Evolutionary conservation across 2,888 invertebrate genomes (phyloP).

Genomic region (Aleiodes testaceus): DNA sequence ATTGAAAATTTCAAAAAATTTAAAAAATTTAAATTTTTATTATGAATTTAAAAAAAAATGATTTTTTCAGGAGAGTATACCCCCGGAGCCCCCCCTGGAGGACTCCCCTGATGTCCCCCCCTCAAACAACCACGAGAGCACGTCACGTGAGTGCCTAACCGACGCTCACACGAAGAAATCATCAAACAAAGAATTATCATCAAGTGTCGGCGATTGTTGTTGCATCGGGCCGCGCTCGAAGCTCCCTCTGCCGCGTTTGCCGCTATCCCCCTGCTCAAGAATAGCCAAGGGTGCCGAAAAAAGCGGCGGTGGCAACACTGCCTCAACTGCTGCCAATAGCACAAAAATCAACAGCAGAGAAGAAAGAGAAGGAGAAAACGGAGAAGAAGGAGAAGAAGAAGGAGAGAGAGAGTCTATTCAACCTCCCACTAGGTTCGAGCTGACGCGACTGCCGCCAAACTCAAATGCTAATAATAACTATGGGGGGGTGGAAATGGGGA

Average conservation of each 20-base stretch:
- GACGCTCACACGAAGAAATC: slow-evolving; percentile 54
- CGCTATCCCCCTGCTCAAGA: slow-evolving; percentile 49
- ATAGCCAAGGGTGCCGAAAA: slow-evolving; percentile 41
- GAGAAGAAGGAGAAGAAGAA: slow-evolving; percentile 47
- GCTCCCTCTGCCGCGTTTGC: slow-evolving; percentile 61
- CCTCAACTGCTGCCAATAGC: slow-evolving; percentile 40
- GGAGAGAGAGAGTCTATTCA: slow-evolving; percentile 48
- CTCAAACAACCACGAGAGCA: slow-evolving; percentile 54
- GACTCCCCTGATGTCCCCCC: slow-evolving; percentile 52
- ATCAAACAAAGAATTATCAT: slow-evolving; percentile 54
- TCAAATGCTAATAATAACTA: slow-evolving; percentile 69
- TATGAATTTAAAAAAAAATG: no score
- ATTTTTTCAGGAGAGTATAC: slow-evolving; percentile 64
- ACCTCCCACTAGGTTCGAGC: slow-evolving; percentile 52
- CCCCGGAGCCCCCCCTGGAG: slow-evolving; percentile 57
- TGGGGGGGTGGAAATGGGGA: slow-evolving; percentile 63
- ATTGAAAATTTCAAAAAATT: no score
- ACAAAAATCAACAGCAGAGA: slow-evolving; percentile 10
- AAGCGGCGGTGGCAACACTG: slow-evolving; percentile 43
- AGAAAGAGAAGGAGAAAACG: slow-evolving; percentile 45
- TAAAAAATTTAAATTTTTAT: background rate
- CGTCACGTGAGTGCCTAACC: slow-evolving; percentile 62
- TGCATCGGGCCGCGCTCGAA: slow-evolving; percentile 69
- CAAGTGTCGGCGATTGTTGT: slow-evolving; percentile 64
- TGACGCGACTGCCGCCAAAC: slow-evolving; percentile 60